Evolutionary conservation across 2,797 vertebrate species (phyloP).

Genomic region (Anas capensis): DNA sequence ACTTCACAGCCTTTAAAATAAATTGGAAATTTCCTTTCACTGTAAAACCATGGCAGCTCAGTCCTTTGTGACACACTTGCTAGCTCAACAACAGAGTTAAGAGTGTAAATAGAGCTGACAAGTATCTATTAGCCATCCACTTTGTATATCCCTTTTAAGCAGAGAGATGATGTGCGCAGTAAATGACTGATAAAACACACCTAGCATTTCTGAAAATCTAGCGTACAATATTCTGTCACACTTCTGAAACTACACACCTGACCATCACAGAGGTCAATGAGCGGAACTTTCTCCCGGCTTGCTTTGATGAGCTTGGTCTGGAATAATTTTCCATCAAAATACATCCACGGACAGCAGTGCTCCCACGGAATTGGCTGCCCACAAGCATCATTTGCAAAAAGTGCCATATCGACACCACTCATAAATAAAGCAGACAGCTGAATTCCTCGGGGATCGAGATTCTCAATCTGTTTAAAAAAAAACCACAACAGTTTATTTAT

Average conservation of each 20-base stretch:
- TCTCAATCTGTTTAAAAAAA: constrained; percentile 86
- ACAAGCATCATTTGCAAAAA: constrained; percentile 93
- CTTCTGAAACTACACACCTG: constrained; percentile 84
- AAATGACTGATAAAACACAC: not conserved
- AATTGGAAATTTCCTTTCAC: not conserved
- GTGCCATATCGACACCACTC: constrained; percentile 96
- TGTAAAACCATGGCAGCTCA: not conserved
- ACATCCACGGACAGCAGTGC: constrained; percentile 98
- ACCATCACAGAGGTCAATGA: constrained; percentile 99
- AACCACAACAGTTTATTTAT: accelerated
- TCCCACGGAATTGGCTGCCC: constrained; percentile 96
- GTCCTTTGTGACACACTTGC: not conserved
- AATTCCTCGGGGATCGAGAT: constrained; percentile 92
- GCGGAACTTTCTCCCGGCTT: constrained; percentile 91
- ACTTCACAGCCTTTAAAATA: not conserved
- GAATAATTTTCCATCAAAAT: constrained; percentile 95
- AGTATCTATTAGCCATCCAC: not conserved
- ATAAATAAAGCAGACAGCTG: constrained; percentile 95
- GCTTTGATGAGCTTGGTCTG: constrained; percentile 94
- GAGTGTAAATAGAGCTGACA: not conserved
- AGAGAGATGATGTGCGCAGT: accelerated
- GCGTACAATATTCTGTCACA: not conserved
- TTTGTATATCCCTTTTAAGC: not conserved
- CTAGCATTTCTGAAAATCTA: not conserved
- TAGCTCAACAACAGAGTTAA: not conserved